Conservation (phyloP, 2,113 vertebrate genomes). For the Sigmodon hispidus region DNA sequence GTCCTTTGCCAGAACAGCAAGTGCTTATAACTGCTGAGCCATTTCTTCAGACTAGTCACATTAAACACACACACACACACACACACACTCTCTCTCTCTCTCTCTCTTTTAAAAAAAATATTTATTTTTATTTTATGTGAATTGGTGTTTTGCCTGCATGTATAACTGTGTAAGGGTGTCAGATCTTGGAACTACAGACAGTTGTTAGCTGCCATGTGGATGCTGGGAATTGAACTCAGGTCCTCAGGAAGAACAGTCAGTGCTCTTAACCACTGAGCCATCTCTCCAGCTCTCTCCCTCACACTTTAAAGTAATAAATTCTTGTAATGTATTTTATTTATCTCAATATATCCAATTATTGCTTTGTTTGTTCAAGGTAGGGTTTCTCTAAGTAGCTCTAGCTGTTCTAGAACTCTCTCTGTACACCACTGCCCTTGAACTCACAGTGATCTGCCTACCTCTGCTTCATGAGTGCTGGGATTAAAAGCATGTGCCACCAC, state of each 20-base stretch:
- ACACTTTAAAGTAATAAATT: background rate
- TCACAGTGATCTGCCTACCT: too few species aligned
- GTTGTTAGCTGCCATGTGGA: too few species aligned
- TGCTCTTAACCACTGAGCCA: too few species aligned
- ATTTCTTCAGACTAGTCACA: background rate
- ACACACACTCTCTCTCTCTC: too few species aligned
- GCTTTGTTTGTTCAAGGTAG: background rate
- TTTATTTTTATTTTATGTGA: too few species aligned
- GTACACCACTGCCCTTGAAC: background rate
- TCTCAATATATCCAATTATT: background rate
- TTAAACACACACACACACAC: background rate
- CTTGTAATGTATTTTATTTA: conserved; percentile 28
- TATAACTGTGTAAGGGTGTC: too few species aligned
- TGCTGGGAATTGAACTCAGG: too few species aligned
- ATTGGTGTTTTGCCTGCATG: too few species aligned
- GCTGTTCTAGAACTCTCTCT: background rate
- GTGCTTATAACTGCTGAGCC: background rate
- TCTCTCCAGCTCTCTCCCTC: too few species aligned
- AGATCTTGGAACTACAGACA: too few species aligned
- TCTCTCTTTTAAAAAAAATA: too few species aligned
- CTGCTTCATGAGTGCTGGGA: background rate
- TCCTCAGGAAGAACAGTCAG: too few species aligned
- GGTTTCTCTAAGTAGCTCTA: background rate
- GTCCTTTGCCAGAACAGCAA: background rate
- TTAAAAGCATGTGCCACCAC: background rate